Percentiles rank a stretch among this genome's conserved stretches.
These are phyloP conservation scores for Typhlichthys eigenmanni DNA, from an alignment of 2,797 vertebrate genomes.

Conservation along the genomic window DNA sequence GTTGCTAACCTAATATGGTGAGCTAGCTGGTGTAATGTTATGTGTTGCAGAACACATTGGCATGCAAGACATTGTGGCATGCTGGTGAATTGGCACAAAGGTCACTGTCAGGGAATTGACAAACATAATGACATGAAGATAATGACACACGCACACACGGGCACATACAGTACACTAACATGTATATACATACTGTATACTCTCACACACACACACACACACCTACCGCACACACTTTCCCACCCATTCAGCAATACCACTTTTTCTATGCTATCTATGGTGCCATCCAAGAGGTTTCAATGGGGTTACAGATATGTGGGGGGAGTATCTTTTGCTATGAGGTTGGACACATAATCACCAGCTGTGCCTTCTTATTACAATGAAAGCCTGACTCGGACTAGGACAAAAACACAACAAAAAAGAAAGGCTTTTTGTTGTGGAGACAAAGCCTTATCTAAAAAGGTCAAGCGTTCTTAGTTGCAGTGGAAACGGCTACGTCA, in stretches of 20 bases:
- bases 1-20: not conserved
- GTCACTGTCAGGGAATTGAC: not conserved
- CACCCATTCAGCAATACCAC: conserved; percentile 4
- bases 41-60: not conserved
- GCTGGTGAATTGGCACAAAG: not conserved
- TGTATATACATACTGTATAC: conserved; percentile 10
- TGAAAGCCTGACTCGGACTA: conserved; percentile 39
- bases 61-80: not conserved
- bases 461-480: conserved; percentile 68
- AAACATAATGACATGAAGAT: conserved; percentile 2
- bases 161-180: not conserved
- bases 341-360: conserved; percentile 40
- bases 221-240: not conserved
- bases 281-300: conserved; percentile 26
- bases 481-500: conserved; percentile 57
- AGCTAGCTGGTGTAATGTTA: not conserved
- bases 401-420: conserved; percentile 53
- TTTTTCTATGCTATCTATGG: conserved; percentile 15
- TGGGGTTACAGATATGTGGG: not conserved
- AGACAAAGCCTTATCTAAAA: conserved; percentile 71
- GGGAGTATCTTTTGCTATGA: conserved; percentile 24
- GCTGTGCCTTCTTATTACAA: conserved; percentile 44
- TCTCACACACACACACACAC: not conserved
- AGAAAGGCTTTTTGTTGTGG: conserved; percentile 70
- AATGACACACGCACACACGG: conserved; percentile 9